Evolutionary conservation across 2,113 vertebrate species (phyloP), one percentile per base, ranked within the genome.

Genomic region (Ammodytes marinus): DNA sequence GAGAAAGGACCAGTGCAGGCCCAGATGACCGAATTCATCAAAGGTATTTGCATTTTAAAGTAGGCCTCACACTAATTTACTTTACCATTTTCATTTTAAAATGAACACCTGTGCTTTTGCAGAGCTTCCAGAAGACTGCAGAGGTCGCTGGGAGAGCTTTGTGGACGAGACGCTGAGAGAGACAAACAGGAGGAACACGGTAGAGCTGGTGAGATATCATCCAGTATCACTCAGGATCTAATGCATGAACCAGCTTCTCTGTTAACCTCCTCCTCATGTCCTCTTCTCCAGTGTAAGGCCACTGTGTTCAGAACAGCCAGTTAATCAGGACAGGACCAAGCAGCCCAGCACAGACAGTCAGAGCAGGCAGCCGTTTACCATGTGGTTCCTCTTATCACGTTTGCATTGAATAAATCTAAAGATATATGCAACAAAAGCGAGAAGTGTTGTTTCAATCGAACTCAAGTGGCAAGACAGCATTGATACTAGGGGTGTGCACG

Each of bases 61-160:
- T 10, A 2, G 8, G 3, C 45, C 9, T n/a, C 4, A 59, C 17
- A 13, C 12, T 27, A 58, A 1, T 45, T 19, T 0, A n/a, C 39
- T 27, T 52, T 12, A 45, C 1, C 1, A 8, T 68, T 76, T 55
- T 17, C 37, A 45, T 12, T 39, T 45, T 4, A 75, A 53, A 64
- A 37, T 46, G 0, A 69, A 12, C 6, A 0, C 8, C 35, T 53
- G 19, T n/a, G 37, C n/a, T 37, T 40, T 0, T 84, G 0, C 95
- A 99, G 98, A 97, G 86, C 95, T 99, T 9, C 97, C 98, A 0
- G 98, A 97, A 39, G 98, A 99, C 69, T 99, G 97, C 91, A 94
- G 96, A 68, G 97, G 97, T 17, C 96, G 97, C 54, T 99, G 98
- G 98, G 98, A 98, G 90, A 98, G 96, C 49, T 99, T 99, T 0